phyloP scores from a whole-genome alignment of 2,888 invertebrate genomes.

The Heliconius aoede region DNA sequence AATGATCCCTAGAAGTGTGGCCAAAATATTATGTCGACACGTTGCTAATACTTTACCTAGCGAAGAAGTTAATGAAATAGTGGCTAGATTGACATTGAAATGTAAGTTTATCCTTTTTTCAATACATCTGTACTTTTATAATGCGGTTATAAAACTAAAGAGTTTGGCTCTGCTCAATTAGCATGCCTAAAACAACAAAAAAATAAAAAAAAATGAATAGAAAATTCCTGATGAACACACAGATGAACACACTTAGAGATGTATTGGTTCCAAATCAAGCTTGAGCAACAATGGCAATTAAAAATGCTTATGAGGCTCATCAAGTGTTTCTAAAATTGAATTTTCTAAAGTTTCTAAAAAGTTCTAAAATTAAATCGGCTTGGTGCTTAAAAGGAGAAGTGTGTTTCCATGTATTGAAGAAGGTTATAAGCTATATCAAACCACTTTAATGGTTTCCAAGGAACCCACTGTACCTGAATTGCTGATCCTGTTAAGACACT shows the following conservation, averaged over 20 bases:
- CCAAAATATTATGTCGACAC: constrained; percentile 60
- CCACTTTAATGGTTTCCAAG: neutral
- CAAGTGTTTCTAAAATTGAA: no score
- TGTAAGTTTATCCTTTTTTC: constrained; percentile 54
- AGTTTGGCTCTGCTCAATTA: neutral
- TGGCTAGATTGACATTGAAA: constrained; percentile 59
- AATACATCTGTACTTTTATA: neutral
- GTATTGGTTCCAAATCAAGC: no score
- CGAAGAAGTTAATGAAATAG: constrained; percentile 62
- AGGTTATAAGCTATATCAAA: neutral
- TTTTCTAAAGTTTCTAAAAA: no score
- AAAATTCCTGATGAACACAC: no score
- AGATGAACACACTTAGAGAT: neutral
- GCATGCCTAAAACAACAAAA: no score
- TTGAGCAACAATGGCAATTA: no score
- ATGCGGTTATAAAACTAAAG: neutral
- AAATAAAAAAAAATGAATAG: no score
- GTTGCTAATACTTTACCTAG: constrained; percentile 52
- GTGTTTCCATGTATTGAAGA: no score
- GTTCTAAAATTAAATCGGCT: no score
- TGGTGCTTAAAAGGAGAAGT: no score
- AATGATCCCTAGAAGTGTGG: constrained; percentile 64
- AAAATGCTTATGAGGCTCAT: no score
- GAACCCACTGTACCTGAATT: neutral
- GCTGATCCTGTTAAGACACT: neutral